A percentile compares a stretch with the other conserved stretches of the same genome.
phyloP scores from a whole-genome alignment of 2,888 invertebrate genomes.

The Pardosa pseudoannulata region DNA sequence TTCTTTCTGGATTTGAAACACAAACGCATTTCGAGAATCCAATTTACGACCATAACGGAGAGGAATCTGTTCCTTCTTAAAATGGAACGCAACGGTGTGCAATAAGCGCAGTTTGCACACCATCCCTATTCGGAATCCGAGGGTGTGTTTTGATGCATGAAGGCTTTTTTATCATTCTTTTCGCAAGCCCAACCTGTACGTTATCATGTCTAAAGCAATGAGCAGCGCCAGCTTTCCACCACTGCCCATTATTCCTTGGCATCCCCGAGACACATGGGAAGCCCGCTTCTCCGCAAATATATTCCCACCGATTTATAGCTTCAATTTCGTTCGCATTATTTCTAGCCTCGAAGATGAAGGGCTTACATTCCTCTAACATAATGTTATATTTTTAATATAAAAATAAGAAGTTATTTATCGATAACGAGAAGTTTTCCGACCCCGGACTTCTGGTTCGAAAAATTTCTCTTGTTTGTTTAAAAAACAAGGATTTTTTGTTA shows the following conservation, averaged over 20 bases:
- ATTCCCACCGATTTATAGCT: constrained; percentile 57
- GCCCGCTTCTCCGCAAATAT: constrained; percentile 44
- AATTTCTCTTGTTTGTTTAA: constrained; percentile 56
- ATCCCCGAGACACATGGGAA: constrained; percentile 35
- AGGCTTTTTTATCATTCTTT: constrained; percentile 16
- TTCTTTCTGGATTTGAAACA: no score
- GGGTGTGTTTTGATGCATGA: constrained; percentile 62
- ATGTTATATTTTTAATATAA: constrained; percentile 37
- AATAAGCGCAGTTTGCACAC: constrained; percentile 41
- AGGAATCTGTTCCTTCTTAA: no score
- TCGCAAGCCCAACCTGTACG: constrained; percentile 51
- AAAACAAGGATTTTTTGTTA: constrained; percentile 46
- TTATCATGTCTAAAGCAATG: constrained; percentile 61
- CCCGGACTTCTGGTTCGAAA: constrained; percentile 52
- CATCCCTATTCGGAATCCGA: constrained; percentile 26
- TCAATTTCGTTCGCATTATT: constrained; percentile 62
- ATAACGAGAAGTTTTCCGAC: constrained; percentile 45
- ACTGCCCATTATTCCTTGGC: constrained; percentile 46
- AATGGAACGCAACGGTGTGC: no score
- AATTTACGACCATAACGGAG: no score
- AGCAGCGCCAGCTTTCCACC: constrained; percentile 27
- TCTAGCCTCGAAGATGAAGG: constrained; percentile 32
- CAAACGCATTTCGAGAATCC: no score
- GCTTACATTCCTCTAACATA: constrained; percentile 21
- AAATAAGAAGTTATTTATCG: constrained; percentile 45